A percentile compares a stretch with the other conserved stretches of the same genome.
phyloP scores from a whole-genome alignment of 1,140 invertebrate species.

The Steinernema khuongi region DNA sequence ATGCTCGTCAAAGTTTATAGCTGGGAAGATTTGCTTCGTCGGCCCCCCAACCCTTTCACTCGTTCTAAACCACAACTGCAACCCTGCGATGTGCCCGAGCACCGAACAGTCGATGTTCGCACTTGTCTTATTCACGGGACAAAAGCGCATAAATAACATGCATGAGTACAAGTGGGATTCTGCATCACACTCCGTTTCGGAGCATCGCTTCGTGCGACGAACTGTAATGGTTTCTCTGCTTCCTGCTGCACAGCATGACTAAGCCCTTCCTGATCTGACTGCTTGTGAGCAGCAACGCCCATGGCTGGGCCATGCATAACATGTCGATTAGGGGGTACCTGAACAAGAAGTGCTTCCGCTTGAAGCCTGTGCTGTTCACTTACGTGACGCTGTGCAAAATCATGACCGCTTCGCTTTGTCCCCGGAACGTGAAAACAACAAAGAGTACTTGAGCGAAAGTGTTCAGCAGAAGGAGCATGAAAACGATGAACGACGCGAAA shows the following conservation, averaged over 20 bases:
- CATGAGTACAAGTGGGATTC: no score
- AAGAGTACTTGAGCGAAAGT: slow-evolving; percentile 13
- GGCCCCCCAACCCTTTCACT: no score
- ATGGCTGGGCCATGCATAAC: slow-evolving; percentile 8
- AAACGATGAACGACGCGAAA: slow-evolving; percentile 13
- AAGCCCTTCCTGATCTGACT: neutral
- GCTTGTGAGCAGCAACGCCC: neutral
- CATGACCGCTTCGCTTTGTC: neutral
- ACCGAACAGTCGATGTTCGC: no score
- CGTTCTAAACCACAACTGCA: no score
- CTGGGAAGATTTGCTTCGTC: no score
- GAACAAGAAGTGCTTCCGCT: neutral
- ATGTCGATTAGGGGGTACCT: slow-evolving; percentile 3
- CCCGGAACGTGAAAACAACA: neutral
- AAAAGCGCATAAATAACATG: no score
- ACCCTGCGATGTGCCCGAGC: no score
- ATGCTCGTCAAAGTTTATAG: no score
- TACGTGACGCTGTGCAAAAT: slow-evolving; percentile 8
- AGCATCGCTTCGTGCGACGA: neutral
- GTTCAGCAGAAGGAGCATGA: slow-evolving; percentile 22
- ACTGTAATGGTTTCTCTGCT: neutral
- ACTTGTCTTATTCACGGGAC: no score
- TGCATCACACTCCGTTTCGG: neutral
- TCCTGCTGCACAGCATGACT: neutral
- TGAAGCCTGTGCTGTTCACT: neutral